A percentile compares a stretch with the other conserved stretches of the same genome.
Evolutionary conservation across 2,797 vertebrate species (phyloP).

Genomic region (Dipus sagitta): DNA sequence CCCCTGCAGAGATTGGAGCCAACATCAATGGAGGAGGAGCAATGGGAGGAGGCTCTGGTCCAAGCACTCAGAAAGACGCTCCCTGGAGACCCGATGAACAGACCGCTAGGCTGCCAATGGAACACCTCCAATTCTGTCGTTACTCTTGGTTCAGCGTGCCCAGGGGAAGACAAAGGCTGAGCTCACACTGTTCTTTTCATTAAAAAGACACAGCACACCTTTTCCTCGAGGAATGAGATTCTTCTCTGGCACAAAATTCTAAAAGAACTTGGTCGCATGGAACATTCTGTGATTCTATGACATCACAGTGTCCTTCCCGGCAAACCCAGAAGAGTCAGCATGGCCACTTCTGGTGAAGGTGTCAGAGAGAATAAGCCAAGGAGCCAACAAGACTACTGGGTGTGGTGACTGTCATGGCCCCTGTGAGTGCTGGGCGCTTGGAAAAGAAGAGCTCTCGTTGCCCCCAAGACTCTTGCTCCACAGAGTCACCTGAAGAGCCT

Average conservation of each 20-base stretch:
- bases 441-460: not conserved
- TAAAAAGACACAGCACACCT: not conserved
- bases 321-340: not conserved
- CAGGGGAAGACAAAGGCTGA: not conserved
- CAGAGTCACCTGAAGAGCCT: not conserved
- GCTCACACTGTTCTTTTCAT: not conserved
- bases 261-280: not conserved
- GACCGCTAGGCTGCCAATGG: not conserved
- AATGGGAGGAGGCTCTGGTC: not conserved
- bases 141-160: not conserved
- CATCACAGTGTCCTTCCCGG: not conserved
- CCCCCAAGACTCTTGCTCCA: not conserved
- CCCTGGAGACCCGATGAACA: not conserved
- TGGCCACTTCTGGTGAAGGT: not conserved
- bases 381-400: not conserved
- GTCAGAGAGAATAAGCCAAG: not conserved
- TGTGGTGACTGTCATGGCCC: not conserved
- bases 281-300: not conserved
- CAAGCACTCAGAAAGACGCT: not conserved
- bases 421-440: not conserved
- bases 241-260: not conserved
- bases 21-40: too few relatives aligned
- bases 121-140: not conserved
- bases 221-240: not conserved
- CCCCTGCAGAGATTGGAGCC: not conserved